These are phyloP conservation scores for Leucoma salicis DNA, from an alignment of 2,888 invertebrate genomes.

Conservation along the genomic window DNA sequence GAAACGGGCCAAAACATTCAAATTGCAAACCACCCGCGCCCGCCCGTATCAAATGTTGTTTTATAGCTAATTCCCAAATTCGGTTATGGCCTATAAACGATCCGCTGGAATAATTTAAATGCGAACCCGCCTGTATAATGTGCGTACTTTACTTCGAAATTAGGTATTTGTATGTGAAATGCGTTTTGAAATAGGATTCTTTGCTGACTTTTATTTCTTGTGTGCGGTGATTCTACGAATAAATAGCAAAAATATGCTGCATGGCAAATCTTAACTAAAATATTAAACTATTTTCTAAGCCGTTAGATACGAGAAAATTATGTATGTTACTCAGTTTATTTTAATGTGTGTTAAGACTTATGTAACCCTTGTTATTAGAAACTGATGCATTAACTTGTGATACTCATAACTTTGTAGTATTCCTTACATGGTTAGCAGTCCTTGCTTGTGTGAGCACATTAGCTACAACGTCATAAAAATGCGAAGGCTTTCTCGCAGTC, in stretches of 20 bases:
- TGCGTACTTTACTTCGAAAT: slow-evolving; percentile 79
- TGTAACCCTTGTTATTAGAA: neutral
- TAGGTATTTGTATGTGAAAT: slow-evolving; percentile 82
- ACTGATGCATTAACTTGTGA: neutral
- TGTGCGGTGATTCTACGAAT: slow-evolving; percentile 37
- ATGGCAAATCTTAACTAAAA: too few relatives aligned
- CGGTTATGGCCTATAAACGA: slow-evolving; percentile 83
- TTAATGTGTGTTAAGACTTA: too few relatives aligned
- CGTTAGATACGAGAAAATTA: too few relatives aligned
- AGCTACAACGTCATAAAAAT: slow-evolving; percentile 36
- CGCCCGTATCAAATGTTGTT: slow-evolving; percentile 82
- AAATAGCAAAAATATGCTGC: slow-evolving; percentile 35
- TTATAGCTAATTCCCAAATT: slow-evolving; percentile 83
- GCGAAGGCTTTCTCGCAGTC: slow-evolving; percentile 35
- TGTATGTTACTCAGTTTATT: too few relatives aligned
- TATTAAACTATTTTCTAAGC: too few relatives aligned
- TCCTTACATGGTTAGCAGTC: neutral
- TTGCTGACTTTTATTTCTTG: slow-evolving; percentile 69
- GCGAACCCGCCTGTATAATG: slow-evolving; percentile 80
- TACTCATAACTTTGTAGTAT: neutral
- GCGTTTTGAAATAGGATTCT: slow-evolving; percentile 78
- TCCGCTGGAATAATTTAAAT: slow-evolving; percentile 82
- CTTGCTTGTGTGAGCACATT: slow-evolving; percentile 5
- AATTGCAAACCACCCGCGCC: slow-evolving; percentile 79
- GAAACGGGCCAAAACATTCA: slow-evolving; percentile 76